Evolutionary conservation across 2,888 invertebrate species (phyloP).

Genomic region (Corbicula japonica): DNA sequence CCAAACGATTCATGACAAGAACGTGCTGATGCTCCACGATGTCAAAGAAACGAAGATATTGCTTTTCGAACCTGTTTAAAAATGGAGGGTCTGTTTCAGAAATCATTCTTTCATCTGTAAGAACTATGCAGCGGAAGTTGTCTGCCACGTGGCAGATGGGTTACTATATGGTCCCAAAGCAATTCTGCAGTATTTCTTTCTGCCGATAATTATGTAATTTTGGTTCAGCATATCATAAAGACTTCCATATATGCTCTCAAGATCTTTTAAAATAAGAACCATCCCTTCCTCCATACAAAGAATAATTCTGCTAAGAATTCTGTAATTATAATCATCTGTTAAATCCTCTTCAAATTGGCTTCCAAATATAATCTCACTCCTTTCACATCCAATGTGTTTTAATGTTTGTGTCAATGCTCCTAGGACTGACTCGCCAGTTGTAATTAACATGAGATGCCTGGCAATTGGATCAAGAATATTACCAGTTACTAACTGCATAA

Average conservation of each 20-base stretch:
- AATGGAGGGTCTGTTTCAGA: slow-evolving; percentile 75
- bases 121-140: slow-evolving; percentile 74
- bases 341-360: slow-evolving; percentile 77
- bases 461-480: slow-evolving; percentile 67
- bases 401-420: slow-evolving; percentile 65
- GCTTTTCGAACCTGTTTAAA: slow-evolving; percentile 81
- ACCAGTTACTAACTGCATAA: slow-evolving; percentile 63
- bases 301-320: slow-evolving; percentile 74
- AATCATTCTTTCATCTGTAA: slow-evolving; percentile 70
- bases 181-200: slow-evolving; percentile 72
- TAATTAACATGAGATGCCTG: slow-evolving; percentile 72
- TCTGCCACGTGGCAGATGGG: slow-evolving; percentile 76
- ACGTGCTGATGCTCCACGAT: slow-evolving; percentile 47
- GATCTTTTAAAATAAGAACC: slow-evolving; percentile 72
- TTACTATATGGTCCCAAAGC: slow-evolving; percentile 76
- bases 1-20: slow-evolving; percentile 33
- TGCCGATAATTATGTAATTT: slow-evolving; percentile 72
- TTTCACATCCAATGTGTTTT: slow-evolving; percentile 45
- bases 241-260: slow-evolving; percentile 75
- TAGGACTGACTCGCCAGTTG: slow-evolving; percentile 70
- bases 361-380: slow-evolving; percentile 71
- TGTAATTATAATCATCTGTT: slow-evolving; percentile 75
- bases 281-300: slow-evolving; percentile 77
- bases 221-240: slow-evolving; percentile 79
- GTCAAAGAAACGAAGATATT: slow-evolving; percentile 73